These are phyloP conservation scores for Piezodorus guildinii DNA, from an alignment of 1,140 invertebrate species.

Conservation along the genomic window DNA sequence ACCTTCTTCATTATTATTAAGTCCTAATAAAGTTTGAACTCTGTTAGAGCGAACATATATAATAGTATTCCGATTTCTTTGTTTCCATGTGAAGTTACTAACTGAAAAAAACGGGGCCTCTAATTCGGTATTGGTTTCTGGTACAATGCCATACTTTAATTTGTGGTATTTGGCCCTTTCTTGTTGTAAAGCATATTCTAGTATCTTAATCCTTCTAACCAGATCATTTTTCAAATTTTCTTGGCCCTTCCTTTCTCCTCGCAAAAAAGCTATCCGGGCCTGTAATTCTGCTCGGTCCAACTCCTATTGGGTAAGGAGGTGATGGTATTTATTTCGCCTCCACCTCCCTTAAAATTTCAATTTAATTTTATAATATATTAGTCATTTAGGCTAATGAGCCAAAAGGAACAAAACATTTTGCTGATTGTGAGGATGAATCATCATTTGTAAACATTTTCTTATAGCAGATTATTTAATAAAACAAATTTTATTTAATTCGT, in stretches of 20 bases:
- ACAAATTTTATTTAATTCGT: no score
- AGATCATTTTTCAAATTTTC: slow-evolving; percentile 99
- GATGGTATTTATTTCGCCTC: no score
- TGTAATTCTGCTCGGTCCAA: no score
- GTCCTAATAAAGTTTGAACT: slow-evolving; percentile 80
- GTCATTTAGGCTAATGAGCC: no score
- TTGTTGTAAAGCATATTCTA: slow-evolving; percentile 97
- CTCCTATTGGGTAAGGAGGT: no score
- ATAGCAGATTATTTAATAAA: no score
- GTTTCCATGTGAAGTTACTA: slow-evolving; percentile 80
- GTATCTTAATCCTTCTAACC: slow-evolving; percentile 97
- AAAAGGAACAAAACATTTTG: no score
- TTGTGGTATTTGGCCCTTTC: slow-evolving; percentile 96
- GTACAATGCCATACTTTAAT: slow-evolving; percentile 82
- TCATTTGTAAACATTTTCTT: no score
- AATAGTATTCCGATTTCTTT: slow-evolving; percentile 91
- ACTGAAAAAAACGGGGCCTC: slow-evolving; percentile 61
- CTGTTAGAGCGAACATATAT: slow-evolving; percentile 95
- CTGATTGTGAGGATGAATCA: no score
- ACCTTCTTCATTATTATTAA: slow-evolving; percentile 78
- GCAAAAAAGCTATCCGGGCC: slow-evolving; percentile 95
- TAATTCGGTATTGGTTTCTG: slow-evolving; percentile 51
- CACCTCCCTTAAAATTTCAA: no score
- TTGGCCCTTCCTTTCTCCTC: slow-evolving; percentile 97
- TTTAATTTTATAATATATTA: no score